Conservation (phyloP, 2,113 vertebrate genomes). For the Myiozetetes cayanensis region DNA sequence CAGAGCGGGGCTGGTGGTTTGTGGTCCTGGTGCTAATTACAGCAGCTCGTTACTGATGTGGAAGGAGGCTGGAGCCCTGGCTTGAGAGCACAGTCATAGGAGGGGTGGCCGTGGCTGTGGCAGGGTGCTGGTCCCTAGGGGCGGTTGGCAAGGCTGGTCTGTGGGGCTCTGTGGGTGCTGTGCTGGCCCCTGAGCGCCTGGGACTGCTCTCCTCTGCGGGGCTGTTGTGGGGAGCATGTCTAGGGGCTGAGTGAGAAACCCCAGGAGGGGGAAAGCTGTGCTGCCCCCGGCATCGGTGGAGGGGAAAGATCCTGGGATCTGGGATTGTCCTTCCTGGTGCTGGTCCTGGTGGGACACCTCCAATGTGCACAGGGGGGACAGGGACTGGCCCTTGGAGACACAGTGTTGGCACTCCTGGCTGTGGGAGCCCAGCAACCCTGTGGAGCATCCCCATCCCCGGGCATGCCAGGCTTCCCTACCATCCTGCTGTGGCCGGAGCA, state of each 20-base stretch:
- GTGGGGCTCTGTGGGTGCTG: not conserved
- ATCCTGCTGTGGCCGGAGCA: not conserved
- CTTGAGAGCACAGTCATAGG: fast-evolving
- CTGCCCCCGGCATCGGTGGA: fast-evolving
- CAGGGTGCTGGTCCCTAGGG: not conserved
- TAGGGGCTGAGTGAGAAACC: not conserved
- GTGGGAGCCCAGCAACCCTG: not conserved
- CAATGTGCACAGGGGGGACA: fast-evolving
- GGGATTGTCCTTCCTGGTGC: not conserved
- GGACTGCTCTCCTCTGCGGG: fast-evolving
- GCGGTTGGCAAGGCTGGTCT: fast-evolving
- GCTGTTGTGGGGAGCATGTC: not conserved
- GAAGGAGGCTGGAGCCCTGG: not conserved
- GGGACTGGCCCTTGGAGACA: not conserved
- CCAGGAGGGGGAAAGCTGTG: not conserved
- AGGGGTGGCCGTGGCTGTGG: fast-evolving
- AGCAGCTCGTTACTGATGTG: not conserved
- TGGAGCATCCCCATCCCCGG: not conserved
- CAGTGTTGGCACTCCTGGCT: fast-evolving
- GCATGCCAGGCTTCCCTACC: fast-evolving
- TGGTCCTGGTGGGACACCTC: not conserved
- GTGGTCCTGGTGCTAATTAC: not conserved
- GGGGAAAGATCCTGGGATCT: not conserved
- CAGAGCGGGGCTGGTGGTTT: not conserved
- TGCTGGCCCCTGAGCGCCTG: not conserved